These are phyloP conservation scores for Horisme vitalbata DNA, from an alignment of 2,888 invertebrate species.

Conservation along the genomic window DNA sequence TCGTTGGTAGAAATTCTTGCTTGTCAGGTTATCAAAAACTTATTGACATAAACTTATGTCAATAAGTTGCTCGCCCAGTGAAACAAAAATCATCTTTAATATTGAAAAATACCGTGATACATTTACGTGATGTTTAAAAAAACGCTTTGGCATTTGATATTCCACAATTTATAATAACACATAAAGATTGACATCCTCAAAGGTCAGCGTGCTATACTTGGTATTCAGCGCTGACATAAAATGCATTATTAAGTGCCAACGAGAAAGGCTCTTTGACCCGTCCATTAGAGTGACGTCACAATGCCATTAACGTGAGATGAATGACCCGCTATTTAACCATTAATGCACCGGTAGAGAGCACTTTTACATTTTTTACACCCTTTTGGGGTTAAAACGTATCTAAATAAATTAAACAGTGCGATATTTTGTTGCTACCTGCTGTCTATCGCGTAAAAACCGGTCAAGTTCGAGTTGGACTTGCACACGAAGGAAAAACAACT, in stretches of 20 bases:
- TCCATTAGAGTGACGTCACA: conserved; percentile 59
- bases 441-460: too few species aligned
- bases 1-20: too few species aligned
- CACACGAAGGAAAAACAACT: too few species aligned
- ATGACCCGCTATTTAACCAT: conserved; percentile 54
- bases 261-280: conserved; percentile 49
- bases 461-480: too few species aligned
- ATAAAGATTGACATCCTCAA: conserved; percentile 7
- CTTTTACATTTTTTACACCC: conserved; percentile 42
- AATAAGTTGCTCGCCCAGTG: too few species aligned
- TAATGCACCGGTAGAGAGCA: conserved; percentile 47
- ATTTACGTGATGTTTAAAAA: neutral
- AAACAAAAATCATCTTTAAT: too few species aligned
- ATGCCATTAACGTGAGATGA: conserved; percentile 55
- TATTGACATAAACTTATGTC: too few species aligned
- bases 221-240: conserved; percentile 40
- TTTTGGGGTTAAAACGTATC: conserved; percentile 8
- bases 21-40: too few species aligned
- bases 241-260: conserved; percentile 55
- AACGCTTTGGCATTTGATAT: too few species aligned
- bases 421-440: neutral
- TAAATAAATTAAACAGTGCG: conserved; percentile 1
- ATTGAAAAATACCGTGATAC: too few species aligned
- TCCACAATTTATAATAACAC: too few species aligned
- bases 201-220: conserved; percentile 13